Conservation (phyloP, 2,797 vertebrate genomes). For the Cheirogaleus major region DNA sequence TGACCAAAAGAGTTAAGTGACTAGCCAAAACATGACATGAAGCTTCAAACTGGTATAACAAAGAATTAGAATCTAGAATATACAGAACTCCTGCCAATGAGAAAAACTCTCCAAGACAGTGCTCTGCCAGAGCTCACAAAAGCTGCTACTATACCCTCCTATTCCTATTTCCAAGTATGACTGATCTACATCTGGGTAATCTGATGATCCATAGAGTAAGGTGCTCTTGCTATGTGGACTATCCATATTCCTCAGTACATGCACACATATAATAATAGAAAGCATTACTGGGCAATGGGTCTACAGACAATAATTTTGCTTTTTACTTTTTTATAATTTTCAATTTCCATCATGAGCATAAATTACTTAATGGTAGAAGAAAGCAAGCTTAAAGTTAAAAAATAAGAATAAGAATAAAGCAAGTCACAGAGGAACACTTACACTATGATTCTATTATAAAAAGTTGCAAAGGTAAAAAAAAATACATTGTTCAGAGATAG, state of each 20-base stretch:
- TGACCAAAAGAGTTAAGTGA: neutral
- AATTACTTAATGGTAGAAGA: neutral
- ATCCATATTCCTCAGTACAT: neutral
- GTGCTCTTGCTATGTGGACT: neutral
- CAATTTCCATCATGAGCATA: neutral
- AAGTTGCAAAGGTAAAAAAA: neutral
- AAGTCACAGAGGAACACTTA: slow-evolving; percentile 46
- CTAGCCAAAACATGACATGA: slow-evolving; percentile 32
- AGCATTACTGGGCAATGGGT: neutral
- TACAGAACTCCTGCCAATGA: neutral
- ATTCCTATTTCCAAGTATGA: neutral
- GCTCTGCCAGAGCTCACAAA: neutral
- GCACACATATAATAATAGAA: neutral
- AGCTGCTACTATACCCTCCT: neutral
- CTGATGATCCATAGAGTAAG: neutral
- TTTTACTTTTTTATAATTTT: slow-evolving; percentile 44
- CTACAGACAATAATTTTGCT: slow-evolving; percentile 31
- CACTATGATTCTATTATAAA: neutral
- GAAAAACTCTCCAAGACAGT: neutral
- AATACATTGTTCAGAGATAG: slow-evolving; percentile 6
- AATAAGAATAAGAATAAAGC: slow-evolving; percentile 7
- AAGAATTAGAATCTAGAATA: slow-evolving; percentile 27
- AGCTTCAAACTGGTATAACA: slow-evolving; percentile 8
- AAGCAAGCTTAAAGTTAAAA: slow-evolving; percentile 35
- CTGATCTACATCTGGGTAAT: neutral